phyloP scores from a whole-genome alignment of 2,888 invertebrate genomes.

The Drosophila parthenogenetica region DNA sequence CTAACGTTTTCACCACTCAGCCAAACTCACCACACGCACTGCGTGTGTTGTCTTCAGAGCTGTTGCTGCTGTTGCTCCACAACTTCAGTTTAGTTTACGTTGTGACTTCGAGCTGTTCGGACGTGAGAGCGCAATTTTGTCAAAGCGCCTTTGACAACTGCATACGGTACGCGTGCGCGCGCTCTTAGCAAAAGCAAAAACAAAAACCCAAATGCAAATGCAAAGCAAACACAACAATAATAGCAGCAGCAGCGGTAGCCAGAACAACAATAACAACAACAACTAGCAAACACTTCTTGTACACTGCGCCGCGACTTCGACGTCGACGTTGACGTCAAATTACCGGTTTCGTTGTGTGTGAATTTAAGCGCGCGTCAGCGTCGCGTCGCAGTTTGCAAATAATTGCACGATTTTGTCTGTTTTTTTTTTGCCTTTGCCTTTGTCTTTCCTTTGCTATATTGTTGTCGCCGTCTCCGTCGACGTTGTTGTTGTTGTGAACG shows the following conservation, averaged over 20 bases:
- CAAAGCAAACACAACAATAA: constrained; percentile 29
- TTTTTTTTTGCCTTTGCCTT: constrained; percentile 20
- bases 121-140: constrained; percentile 47
- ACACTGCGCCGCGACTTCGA: constrained; percentile 25
- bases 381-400: constrained; percentile 54
- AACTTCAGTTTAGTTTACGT: constrained; percentile 61
- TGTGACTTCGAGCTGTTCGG: constrained; percentile 65
- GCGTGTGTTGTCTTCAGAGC: constrained; percentile 22
- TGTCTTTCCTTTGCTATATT: constrained; percentile 22
- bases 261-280: constrained; percentile 11
- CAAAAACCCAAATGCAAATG: constrained; percentile 36
- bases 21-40: constrained; percentile 39
- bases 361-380: constrained; percentile 64
- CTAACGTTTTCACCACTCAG: constrained; percentile 21
- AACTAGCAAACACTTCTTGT: constrained; percentile 38
- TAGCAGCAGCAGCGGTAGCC: constrained; percentile 12
- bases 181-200: constrained; percentile 36
- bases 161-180: constrained; percentile 69
- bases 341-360: constrained; percentile 78
- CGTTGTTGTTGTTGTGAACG: constrained; percentile 20
- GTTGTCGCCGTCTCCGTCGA: neutral
- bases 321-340: constrained; percentile 43
- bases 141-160: constrained; percentile 12
- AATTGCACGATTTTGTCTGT: constrained; percentile 62
- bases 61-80: constrained; percentile 24